Base-by-base conservation (phyloP, 2,113 vertebrate species). In the Otocyon megalotis region DNA sequence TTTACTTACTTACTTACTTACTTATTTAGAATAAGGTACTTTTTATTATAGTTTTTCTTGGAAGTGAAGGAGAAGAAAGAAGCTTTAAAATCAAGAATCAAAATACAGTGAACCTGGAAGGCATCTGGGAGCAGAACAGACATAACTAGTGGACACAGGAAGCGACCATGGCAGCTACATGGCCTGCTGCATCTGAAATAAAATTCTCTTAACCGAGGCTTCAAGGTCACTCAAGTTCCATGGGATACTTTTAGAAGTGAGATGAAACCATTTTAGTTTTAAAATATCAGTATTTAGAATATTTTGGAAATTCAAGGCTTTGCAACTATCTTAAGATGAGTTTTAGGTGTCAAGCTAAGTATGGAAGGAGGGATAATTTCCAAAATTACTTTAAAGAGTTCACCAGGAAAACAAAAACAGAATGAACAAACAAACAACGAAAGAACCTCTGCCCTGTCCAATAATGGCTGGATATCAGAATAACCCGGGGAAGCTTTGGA, bases 81-180 rank as follows among this genome's bases (percentile, higher is more conserved):
- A 98, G 98, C 96, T 98, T 88, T 88, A 97, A 98, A 98, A 96
- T 97, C 97, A 97, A 3, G 95, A 98, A 93, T 97, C 96, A 94
- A 2, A 90, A 95, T 5, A 97, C 93, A 93, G 97, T 84, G 28
- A 89, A 91, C 89, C 96, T 96, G 97, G 96, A 96, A 20, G 96
- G 97, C 96, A 89, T 95, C 95, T 94, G 97, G 76, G 65, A 85
- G 83, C 37, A 69, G 63, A 48, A 93, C 80, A 79, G 30, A 71
- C 54, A 88, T 56, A 12, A 93, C 14, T 14, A 30, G 48, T 0
- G 6, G 79, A 69, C 90, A 35, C 43, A 80, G 96, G 93, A 91
- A 71, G 92, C 94, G 62, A 88, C 85, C 3, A 79, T 80, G 89
- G 97, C 91, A 83, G 37, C 22, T 82, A 43, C 88, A 91, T 92